Conservation (phyloP, 2,797 vertebrate species). For the Sebastes kiyomatsui region DNA sequence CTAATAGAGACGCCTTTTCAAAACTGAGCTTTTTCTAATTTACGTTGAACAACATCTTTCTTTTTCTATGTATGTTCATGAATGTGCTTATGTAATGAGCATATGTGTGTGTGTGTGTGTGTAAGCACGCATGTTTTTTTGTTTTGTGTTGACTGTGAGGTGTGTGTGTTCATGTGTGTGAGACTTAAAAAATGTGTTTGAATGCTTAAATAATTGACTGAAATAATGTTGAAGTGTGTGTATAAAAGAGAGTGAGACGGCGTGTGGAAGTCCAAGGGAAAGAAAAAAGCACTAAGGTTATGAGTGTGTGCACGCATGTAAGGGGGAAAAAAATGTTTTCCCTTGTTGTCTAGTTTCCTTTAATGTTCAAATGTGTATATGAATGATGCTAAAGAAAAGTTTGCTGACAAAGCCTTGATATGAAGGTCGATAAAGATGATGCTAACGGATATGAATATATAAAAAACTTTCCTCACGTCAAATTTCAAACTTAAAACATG, state of each 20-base stretch:
- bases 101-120: background rate
- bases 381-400: slow-evolving; percentile 53
- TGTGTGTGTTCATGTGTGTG: slow-evolving; percentile 18
- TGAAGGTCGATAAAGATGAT: slow-evolving; percentile 46
- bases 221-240: slow-evolving; percentile 24
- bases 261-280: slow-evolving; percentile 29
- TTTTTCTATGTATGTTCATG: slow-evolving; percentile 77
- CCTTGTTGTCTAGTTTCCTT: slow-evolving; percentile 43
- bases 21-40: slow-evolving; percentile 84
- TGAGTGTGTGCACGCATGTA: slow-evolving; percentile 58
- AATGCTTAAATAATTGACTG: slow-evolving; percentile 50
- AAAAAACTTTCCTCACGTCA: slow-evolving; percentile 9
- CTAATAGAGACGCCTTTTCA: slow-evolving; percentile 75
- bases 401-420: slow-evolving; percentile 67
- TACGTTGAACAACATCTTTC: slow-evolving; percentile 81
- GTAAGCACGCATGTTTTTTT: slow-evolving; percentile 18
- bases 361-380: slow-evolving; percentile 49
- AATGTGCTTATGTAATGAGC: slow-evolving; percentile 59
- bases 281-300: slow-evolving; percentile 68
- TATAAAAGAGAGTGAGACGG: slow-evolving; percentile 1
- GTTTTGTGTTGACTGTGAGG: slow-evolving; percentile 21
- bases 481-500: background rate
- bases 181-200: slow-evolving; percentile 19
- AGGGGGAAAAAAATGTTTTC: background rate
- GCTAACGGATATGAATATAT: slow-evolving; percentile 27